These are phyloP conservation scores for Sarcophilus harrisii DNA, from an alignment of 2,797 vertebrate species.

Conservation along the genomic window DNA sequence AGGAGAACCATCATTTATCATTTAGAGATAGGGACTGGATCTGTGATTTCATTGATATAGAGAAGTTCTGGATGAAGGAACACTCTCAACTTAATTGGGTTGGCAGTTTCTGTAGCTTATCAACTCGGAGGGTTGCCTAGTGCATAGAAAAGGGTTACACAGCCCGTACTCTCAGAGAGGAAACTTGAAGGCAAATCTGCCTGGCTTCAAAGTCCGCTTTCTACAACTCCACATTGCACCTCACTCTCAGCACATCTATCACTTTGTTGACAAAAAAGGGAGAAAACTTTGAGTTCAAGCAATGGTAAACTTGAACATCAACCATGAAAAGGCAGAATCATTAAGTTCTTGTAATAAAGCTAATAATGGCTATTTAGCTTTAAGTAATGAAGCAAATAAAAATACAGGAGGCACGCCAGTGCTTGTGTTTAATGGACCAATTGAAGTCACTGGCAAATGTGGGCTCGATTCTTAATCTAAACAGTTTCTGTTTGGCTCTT, in stretches of 20 bases:
- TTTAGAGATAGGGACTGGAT: background rate
- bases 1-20: background rate
- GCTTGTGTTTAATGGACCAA: conserved; percentile 83
- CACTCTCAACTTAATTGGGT: background rate
- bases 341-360: conserved; percentile 77
- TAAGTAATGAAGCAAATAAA: conserved; percentile 87
- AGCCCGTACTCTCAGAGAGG: background rate
- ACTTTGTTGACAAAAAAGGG: conserved; percentile 80
- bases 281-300: conserved; percentile 77
- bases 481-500: conserved; percentile 83
- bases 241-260: conserved; percentile 67
- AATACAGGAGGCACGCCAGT: conserved; percentile 79
- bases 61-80: background rate
- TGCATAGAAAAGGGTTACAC: background rate
- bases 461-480: conserved; percentile 84
- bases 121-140: background rate
- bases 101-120: background rate
- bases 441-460: conserved; percentile 80
- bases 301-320: conserved; percentile 77
- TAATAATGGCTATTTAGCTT: conserved; percentile 83
- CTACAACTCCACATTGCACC: conserved; percentile 59
- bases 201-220: conserved; percentile 44
- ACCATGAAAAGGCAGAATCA: conserved; percentile 79
- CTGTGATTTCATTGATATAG: background rate
- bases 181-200: background rate